Base-by-base conservation (phyloP, 2,888 invertebrate species). In the Nymphalis urticae region DNA sequence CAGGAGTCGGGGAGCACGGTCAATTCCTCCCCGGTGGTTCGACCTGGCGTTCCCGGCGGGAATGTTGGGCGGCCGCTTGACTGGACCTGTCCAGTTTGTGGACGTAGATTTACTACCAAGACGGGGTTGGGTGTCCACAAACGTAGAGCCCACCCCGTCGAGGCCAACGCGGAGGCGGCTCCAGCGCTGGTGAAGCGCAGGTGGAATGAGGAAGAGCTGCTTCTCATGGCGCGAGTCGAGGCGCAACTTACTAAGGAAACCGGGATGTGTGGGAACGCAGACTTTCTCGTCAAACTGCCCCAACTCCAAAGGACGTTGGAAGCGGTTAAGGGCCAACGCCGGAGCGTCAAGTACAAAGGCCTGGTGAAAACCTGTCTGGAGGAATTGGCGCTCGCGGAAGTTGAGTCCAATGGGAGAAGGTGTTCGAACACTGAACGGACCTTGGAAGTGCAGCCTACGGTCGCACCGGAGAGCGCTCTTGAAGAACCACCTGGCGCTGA, bases 161-260 rank as follows among this genome's bases (percentile, higher is more conserved):
- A 69, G 48, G 71, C 72, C 5, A 73, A 76, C 60, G 62, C 62
- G 50, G 72, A 68, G 50, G 70, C 73, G 13, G 72, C 72, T 53
- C 72, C 73, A 8, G 62, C 51, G 16, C 36, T 47, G 70, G 73
- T 72, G 67, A 73, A 75, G 70, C 72, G 72, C 19, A 69, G 72
- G 66, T 73, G 73, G 76, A 24, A 63, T 17, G 74, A 71, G 0
- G 73, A 74, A 64, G 72, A 75, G 64, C 42, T 75, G 5, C 66
- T 61, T 10, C 63, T 73, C 21, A 24, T 74, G 47, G 74, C 75
- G 48, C n/a, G 68, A 0, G 64, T 73, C 16, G 75, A 76, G 64
- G 75, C 74, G 48, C 72, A 67, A 54, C 56, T 75, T 5, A 58
- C 54, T 6, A n/a, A 4, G 13, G 70, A 64, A 21, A 61, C 36